Percentiles rank a stretch among this genome's conserved stretches.
Conservation (phyloP, 35 echinoderm and acorn worm genomes). For the Heliocidaris tuberculata region DNA sequence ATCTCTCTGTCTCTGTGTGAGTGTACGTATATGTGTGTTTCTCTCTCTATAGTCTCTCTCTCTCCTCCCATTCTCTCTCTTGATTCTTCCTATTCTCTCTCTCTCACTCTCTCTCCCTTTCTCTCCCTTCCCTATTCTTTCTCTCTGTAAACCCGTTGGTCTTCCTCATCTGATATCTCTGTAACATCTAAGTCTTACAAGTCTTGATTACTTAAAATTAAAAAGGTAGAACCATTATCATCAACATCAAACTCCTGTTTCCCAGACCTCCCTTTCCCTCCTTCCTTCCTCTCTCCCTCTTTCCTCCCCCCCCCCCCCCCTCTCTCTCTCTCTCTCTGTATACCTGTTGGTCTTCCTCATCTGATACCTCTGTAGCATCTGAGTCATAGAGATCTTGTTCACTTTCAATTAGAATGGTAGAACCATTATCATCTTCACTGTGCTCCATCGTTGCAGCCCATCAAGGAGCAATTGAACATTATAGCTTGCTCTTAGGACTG, state of each 20-base stretch:
- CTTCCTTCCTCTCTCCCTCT: neutral
- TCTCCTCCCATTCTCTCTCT: no score
- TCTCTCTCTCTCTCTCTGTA: neutral
- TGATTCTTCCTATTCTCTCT: no score
- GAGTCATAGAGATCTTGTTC: constrained; percentile 31
- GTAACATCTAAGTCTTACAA: neutral
- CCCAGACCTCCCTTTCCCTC: neutral
- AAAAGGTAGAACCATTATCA: neutral
- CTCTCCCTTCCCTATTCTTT: no score
- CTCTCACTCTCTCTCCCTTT: no score
- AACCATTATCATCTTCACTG: neutral
- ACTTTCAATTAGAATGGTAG: neutral
- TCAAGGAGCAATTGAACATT: no score
- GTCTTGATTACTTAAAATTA: neutral
- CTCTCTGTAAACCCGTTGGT: neutral
- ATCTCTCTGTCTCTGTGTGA: no score
- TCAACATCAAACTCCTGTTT: neutral
- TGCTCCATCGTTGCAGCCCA: neutral
- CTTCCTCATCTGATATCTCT: no score
- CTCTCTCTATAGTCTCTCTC: no score
- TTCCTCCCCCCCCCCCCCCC: no score
- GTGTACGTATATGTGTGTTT: no score
- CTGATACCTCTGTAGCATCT: constrained; percentile 28
- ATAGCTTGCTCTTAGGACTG: no score
- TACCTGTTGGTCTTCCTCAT: constrained; percentile 4